Base-by-base conservation (phyloP, 2,797 vertebrate species). In the Mustela erminea region DNA sequence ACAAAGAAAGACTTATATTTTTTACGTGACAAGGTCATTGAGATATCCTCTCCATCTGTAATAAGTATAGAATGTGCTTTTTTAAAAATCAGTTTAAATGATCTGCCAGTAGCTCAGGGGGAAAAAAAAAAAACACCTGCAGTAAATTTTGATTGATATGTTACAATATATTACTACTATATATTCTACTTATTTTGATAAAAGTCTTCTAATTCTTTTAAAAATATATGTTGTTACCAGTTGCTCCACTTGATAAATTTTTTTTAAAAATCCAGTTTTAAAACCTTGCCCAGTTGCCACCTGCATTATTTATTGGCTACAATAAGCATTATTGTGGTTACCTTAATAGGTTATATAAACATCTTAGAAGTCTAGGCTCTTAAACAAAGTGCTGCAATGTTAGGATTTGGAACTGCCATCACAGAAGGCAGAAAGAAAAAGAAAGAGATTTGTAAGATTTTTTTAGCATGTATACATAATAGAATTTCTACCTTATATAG, bases 291-390 rank as follows among this genome's bases (percentile, higher is more conserved):
- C 58, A 90, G 81, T 9, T 95, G 68, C 17, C 81, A 12, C 5
- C 25, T 93, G 14, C 38, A 83, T 97, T 97, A 90, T 92, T 98
- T 98, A 98, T 96, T 81, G 78, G 90, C 85, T 87, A 81, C 95
- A 94, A 84, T 97, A 98, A 96, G 38, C 87, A 91, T 96, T 97
- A 97, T 56, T 93, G n/a, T 88, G 54, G 38, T 93, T 98, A 97
- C 35, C 82, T 96, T 98, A 95, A 97, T 97, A 98, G 89, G 81
- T 97, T 98, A 3, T 92, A 98, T 96, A 97, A 98, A 98, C 96
- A 89, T 77, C 96, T 87, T 93, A 97, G 95, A 97, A 98, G 87
- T 93, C 66, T 92, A 94, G 87, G 43, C 83, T 96, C 70, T 96
- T 1, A 0, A 96, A 77, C 17, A 68, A 74, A 97, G 66, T 49